These are phyloP conservation scores for Lepidostoma basale DNA, from an alignment of 1,140 invertebrate genomes.

Conservation along the genomic window DNA sequence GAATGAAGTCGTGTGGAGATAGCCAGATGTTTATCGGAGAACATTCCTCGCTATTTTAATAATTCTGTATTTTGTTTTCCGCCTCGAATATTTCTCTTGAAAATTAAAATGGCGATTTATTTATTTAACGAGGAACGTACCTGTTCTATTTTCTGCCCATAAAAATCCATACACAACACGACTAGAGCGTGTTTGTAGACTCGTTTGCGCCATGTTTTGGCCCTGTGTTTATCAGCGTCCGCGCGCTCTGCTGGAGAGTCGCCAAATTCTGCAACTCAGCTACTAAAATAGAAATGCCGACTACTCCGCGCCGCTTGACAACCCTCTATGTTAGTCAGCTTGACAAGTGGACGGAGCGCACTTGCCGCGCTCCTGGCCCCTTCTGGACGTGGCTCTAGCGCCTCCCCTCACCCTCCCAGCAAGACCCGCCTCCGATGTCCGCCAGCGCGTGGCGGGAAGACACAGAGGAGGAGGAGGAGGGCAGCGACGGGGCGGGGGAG, in stretches of 20 bases:
- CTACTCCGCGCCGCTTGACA: constrained; percentile 40
- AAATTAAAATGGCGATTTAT: too few relatives aligned
- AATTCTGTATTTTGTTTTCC: too few relatives aligned
- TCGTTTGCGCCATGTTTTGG: constrained; percentile 15
- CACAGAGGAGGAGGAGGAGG: constrained; percentile 30
- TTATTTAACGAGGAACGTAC: not conserved
- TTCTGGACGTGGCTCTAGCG: not conserved
- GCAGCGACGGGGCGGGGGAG: constrained; percentile 54
- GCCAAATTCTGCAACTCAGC: constrained; percentile 32
- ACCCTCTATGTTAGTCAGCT: constrained; percentile 29
- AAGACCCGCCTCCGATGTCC: constrained; percentile 57
- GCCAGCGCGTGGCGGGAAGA: constrained; percentile 53
- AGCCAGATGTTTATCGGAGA: too few relatives aligned
- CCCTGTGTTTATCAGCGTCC: constrained; percentile 29
- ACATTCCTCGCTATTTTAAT: too few relatives aligned
- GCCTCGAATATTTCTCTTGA: too few relatives aligned
- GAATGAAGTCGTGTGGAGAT: too few relatives aligned
- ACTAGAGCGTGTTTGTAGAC: not conserved
- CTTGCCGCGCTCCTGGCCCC: constrained; percentile 48
- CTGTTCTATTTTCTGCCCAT: not conserved
- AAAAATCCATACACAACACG: not conserved
- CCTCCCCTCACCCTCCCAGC: not conserved
- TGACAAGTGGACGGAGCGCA: constrained; percentile 11
- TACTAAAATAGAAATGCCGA: constrained; percentile 39
- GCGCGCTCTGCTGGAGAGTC: constrained; percentile 23